These are phyloP conservation scores for Sus cebifrons DNA, from an alignment of 2,797 vertebrate genomes.

Conservation along the genomic window DNA sequence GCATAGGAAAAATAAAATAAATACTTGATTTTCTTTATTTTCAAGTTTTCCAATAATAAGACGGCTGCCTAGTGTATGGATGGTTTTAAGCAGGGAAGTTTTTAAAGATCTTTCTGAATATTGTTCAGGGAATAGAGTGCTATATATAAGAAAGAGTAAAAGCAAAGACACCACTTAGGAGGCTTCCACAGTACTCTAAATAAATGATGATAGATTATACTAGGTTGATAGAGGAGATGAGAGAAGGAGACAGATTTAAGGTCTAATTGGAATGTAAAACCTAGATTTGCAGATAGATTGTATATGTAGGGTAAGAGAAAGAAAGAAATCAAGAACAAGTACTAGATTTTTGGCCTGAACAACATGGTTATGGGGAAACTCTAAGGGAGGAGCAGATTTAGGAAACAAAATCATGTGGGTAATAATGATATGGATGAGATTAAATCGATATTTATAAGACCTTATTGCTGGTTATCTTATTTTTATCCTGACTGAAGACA, in stretches of 20 bases:
- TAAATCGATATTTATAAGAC: constrained; percentile 6
- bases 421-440: constrained; percentile 55
- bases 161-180: neutral
- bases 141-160: neutral
- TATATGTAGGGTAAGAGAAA: neutral
- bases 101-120: constrained; percentile 44
- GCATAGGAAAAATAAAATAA: neutral
- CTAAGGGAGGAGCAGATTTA: constrained; percentile 2
- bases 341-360: neutral
- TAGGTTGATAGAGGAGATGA: neutral
- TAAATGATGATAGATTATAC: neutral
- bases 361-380: neutral
- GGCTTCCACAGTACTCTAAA: neutral
- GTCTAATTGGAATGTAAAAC: constrained; percentile 21
- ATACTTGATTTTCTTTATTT: constrained; percentile 22
- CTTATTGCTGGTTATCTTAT: neutral
- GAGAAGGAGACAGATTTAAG: neutral
- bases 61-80: neutral
- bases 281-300: neutral
- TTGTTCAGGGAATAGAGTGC: constrained; percentile 23
- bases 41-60: constrained; percentile 52
- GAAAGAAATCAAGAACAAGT: constrained; percentile 39
- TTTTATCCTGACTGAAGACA: neutral
- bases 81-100: neutral
- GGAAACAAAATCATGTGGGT: constrained; percentile 34